These are phyloP conservation scores for Trachops cirrhosus DNA, from an alignment of 2,797 vertebrate genomes.

Conservation along the genomic window DNA sequence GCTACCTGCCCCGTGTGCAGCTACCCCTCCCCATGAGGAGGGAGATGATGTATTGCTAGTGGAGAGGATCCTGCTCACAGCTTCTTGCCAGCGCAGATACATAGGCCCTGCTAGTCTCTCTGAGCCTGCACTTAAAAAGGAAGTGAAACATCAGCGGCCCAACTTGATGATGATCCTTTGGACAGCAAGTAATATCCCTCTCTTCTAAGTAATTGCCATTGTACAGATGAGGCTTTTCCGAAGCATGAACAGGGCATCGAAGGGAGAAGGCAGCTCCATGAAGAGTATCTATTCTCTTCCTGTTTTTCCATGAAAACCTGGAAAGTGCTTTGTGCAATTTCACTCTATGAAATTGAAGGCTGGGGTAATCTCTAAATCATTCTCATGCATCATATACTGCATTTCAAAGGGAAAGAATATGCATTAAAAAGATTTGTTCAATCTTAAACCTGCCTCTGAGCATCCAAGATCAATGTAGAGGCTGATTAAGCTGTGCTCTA, in stretches of 20 bases:
- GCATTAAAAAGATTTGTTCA: constrained; percentile 78
- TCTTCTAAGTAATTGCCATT: not conserved
- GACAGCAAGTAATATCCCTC: not conserved
- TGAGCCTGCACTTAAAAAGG: not conserved
- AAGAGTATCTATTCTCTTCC: not conserved
- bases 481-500: constrained; percentile 90
- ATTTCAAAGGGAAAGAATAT: constrained; percentile 78
- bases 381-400: constrained; percentile 72
- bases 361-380: constrained; percentile 75
- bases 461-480: constrained; percentile 84
- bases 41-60: not conserved
- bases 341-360: constrained; percentile 64
- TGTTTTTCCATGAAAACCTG: constrained; percentile 55
- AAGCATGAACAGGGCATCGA: not conserved
- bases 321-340: constrained; percentile 30
- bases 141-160: not conserved
- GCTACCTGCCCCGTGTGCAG: not conserved
- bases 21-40: not conserved
- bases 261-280: not conserved
- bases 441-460: constrained; percentile 78
- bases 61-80: not conserved
- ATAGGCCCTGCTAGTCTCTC: not conserved
- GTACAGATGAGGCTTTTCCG: not conserved
- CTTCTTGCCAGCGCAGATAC: not conserved
- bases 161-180: not conserved